Evolutionary conservation across 2,797 vertebrate genomes (phyloP).

Genomic region (Gila robusta): DNA sequence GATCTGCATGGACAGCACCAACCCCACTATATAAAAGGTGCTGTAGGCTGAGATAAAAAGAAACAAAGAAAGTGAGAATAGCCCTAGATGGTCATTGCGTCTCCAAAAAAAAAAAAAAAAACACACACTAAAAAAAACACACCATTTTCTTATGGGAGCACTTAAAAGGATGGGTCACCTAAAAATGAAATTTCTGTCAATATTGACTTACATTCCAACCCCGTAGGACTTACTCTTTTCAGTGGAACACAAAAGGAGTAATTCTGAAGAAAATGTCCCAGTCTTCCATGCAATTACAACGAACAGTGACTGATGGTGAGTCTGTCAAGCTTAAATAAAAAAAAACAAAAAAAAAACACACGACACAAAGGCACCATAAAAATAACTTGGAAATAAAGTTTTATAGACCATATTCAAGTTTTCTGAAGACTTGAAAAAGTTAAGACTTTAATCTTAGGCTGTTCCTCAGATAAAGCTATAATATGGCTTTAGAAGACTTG

Average conservation of each 20-base stretch:
- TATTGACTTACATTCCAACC: not conserved
- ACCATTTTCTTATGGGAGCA: not conserved
- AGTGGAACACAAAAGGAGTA: not conserved
- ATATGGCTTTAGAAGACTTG: not conserved
- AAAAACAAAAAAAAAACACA: no score
- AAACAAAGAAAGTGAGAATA: constrained; percentile 24
- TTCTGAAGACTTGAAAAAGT: not conserved
- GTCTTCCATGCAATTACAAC: not conserved
- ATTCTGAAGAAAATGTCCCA: constrained; percentile 8
- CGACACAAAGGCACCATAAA: not conserved
- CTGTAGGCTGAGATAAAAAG: constrained; percentile 55
- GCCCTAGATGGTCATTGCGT: not conserved
- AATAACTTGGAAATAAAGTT: not conserved
- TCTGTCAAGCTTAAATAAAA: not conserved
- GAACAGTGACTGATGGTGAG: not conserved
- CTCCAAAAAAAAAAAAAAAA: not conserved
- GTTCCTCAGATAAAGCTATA: not conserved
- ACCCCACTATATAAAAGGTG: constrained; percentile 62
- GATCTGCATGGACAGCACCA: constrained; percentile 96
- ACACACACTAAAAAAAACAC: no score
- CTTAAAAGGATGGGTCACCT: not conserved
- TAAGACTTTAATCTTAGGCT: not conserved
- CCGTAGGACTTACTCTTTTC: not conserved
- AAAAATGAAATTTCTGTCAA: not conserved
- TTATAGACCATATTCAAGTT: not conserved